Percentiles rank a stretch among this genome's conserved stretches.
phyloP scores from a whole-genome alignment of 2,888 invertebrate species.

The Phengaris alcon region DNA sequence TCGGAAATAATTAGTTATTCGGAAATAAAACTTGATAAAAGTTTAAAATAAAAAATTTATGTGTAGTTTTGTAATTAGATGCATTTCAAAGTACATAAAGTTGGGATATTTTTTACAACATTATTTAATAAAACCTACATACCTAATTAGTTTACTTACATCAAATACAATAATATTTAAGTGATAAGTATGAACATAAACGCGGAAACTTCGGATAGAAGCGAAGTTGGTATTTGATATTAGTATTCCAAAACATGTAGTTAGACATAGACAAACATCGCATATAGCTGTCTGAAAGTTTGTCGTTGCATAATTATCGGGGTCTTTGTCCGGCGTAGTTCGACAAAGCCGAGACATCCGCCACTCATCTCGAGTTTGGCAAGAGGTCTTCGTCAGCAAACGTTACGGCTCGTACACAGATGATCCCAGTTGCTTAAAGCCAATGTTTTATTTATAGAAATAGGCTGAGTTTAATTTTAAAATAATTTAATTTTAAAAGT shows the following conservation, averaged over 20 bases:
- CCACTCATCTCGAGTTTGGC: slow-evolving; percentile 66
- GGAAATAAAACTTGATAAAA: too few relatives aligned
- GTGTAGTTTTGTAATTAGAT: too few relatives aligned
- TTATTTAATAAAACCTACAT: too few relatives aligned
- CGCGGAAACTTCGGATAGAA: neutral
- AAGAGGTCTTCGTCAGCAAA: slow-evolving; percentile 70
- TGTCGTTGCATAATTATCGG: slow-evolving; percentile 49
- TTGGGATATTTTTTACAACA: too few relatives aligned
- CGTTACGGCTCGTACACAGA: slow-evolving; percentile 50
- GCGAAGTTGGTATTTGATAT: neutral
- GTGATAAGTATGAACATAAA: too few relatives aligned
- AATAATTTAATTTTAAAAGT: neutral
- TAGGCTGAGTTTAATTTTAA: neutral
- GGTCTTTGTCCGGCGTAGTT: slow-evolving; percentile 60
- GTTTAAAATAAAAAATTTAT: too few relatives aligned
- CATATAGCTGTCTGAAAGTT: slow-evolving; percentile 22
- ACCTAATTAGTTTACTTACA: too few relatives aligned
- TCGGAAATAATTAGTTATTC: too few relatives aligned
- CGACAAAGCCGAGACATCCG: slow-evolving; percentile 70
- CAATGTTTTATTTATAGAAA: neutral
- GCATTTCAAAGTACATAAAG: too few relatives aligned
- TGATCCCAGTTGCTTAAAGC: neutral
- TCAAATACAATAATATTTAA: too few relatives aligned
- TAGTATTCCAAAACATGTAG: slow-evolving; percentile 24
- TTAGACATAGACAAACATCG: slow-evolving; percentile 5